These are phyloP conservation scores for Dendrocincla tyrannina DNA, from an alignment of 2,797 vertebrate species.

Conservation along the genomic window DNA sequence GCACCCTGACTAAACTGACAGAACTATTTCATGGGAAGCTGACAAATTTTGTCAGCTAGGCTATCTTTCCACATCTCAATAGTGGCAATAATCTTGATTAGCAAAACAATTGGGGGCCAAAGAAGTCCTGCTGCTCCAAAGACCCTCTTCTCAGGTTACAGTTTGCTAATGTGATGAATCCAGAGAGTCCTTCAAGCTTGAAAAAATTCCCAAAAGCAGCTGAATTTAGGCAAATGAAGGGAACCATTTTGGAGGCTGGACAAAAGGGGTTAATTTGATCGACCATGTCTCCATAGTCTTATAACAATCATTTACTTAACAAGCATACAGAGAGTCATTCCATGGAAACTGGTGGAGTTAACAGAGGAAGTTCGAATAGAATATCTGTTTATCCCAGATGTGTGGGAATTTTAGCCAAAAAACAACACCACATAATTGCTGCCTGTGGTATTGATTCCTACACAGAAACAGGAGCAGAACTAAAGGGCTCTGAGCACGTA, in stretches of 20 bases:
- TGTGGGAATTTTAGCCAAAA: slow-evolving; percentile 78
- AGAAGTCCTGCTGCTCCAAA: slow-evolving; percentile 72
- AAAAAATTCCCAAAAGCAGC: slow-evolving; percentile 74
- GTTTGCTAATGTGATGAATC: slow-evolving; percentile 71
- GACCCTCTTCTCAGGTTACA: slow-evolving; percentile 79
- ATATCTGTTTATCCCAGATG: slow-evolving; percentile 75
- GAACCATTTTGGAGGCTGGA: slow-evolving; percentile 62
- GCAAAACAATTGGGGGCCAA: slow-evolving; percentile 83
- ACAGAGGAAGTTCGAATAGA: slow-evolving; percentile 75
- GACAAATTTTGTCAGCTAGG: slow-evolving; percentile 84
- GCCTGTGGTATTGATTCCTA: slow-evolving; percentile 60
- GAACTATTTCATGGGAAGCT: slow-evolving; percentile 87
- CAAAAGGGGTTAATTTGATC: slow-evolving; percentile 85
- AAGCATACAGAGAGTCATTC: slow-evolving; percentile 72
- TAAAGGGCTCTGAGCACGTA: slow-evolving; percentile 5
- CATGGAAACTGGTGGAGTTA: slow-evolving; percentile 71
- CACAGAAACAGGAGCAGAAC: slow-evolving; percentile 60
- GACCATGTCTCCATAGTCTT: slow-evolving; percentile 78
- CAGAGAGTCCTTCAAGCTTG: slow-evolving; percentile 72
- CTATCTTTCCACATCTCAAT: slow-evolving; percentile 83
- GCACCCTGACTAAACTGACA: slow-evolving; percentile 81
- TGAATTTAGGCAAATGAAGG: slow-evolving; percentile 80
- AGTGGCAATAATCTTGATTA: slow-evolving; percentile 88
- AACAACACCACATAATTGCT: slow-evolving; percentile 67
- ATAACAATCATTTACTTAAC: slow-evolving; percentile 83